Evolutionary conservation across 64 coral and sea anemone species (phyloP), one percentile per base, ranked within the genome.

Genomic region (Stylophora pistillata): DNA sequence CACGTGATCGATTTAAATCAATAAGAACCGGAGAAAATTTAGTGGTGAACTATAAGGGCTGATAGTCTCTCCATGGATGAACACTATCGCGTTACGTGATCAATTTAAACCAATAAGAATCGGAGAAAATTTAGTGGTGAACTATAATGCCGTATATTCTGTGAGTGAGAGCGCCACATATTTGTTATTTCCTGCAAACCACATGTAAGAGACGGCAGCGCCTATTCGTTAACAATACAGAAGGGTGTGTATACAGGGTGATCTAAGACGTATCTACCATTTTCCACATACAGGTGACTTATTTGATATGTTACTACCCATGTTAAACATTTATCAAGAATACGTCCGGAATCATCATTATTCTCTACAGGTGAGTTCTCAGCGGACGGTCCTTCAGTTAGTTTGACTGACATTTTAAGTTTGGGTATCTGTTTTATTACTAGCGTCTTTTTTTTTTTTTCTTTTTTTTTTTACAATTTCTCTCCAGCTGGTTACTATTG

Each of bases 281-380:
- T 25, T 68, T 68, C 7, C 37, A 47, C 37, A 47, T 47, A 18
- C 87, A 98, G 96, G 96, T 64, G 96, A 98, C 81, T 76, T 98
- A 77, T 98, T 98, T 71, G 93, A 95, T 61, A 95, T 98, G 93
- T 53, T 98, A 15, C 88, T 98, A 10, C 96, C 96, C 2, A 98
- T 98, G 96, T 81, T 95, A 31, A 95, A 90, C 41, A 98, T 98
- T 57, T 98, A 98, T 52, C 96, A 98, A 47, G 96, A 98, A 55
- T 98, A 98, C 58, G 96, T 98, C 2, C 74, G 96, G 0, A 98
- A 98, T 68, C 96, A 98, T 68, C 93, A 95, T 68, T 98, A 98
- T 72, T 95, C 93, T 62, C 29, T 98, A 27, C 93, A 98, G 93
- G 96, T 95, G 77, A 9, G 56, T 18, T 20, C n/a, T 70, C 0